Conservation (phyloP, 2,113 vertebrate species). For the Chroicocephalus ridibundus region DNA sequence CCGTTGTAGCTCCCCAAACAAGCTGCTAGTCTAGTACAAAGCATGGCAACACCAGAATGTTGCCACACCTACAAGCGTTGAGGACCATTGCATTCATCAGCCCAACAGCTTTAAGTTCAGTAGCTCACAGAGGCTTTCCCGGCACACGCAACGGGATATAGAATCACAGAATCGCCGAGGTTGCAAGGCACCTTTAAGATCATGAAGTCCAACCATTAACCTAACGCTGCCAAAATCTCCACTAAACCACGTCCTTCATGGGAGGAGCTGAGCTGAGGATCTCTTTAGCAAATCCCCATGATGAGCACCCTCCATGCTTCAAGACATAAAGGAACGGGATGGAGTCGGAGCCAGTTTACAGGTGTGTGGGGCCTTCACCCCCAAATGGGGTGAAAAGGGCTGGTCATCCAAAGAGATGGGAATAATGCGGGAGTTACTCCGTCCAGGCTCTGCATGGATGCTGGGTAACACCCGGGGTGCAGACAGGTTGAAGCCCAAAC, state of each 20-base stretch:
- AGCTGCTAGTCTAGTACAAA: not conserved
- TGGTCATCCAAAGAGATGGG: not conserved
- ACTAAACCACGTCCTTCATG: too few species aligned
- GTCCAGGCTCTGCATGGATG: not conserved
- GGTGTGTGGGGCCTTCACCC: not conserved
- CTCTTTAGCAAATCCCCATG: not conserved
- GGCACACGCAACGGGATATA: not conserved
- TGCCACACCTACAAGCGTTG: not conserved
- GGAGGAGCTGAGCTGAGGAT: not conserved
- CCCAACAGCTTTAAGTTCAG: not conserved
- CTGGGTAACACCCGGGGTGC: not conserved
- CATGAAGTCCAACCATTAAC: not conserved
- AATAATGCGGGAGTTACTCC: not conserved
- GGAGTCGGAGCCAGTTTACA: not conserved
- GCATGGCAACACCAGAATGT: not conserved
- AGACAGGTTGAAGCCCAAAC: not conserved
- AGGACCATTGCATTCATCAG: not conserved
- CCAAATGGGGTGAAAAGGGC: not conserved
- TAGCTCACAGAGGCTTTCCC: not conserved
- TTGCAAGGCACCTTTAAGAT: not conserved
- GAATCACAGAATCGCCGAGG: not conserved
- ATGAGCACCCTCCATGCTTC: not conserved
- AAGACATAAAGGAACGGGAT: not conserved
- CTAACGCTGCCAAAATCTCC: too few species aligned
- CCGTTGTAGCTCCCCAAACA: not conserved